Conservation (phyloP, 2,888 invertebrate genomes). For the Metopia argyrocephala region DNA sequence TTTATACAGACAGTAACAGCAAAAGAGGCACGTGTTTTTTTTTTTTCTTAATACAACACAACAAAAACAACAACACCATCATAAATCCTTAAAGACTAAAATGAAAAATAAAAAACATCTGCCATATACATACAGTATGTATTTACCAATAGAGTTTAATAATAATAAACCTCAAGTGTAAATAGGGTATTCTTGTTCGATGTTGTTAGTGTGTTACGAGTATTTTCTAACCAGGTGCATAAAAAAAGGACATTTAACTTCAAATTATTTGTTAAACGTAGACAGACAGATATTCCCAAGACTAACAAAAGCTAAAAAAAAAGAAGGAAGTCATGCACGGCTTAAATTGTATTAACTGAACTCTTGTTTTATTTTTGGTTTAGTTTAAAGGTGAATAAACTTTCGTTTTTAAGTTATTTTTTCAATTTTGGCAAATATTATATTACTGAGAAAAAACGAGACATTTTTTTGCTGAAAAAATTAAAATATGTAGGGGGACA, state of each 20-base stretch:
- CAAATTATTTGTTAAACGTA: slow-evolving; percentile 5
- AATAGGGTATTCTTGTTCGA: background rate
- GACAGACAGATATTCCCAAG: too few species aligned
- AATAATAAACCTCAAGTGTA: slow-evolving; percentile 32
- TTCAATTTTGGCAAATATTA: slow-evolving; percentile 18
- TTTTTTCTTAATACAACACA: background rate
- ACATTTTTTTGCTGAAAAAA: background rate
- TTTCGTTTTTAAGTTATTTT: background rate
- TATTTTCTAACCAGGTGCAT: slow-evolving; percentile 52
- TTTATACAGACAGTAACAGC: slow-evolving; percentile 9
- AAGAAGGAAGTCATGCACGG: slow-evolving; percentile 48
- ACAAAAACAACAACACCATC: background rate
- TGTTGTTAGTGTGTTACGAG: slow-evolving; percentile 8
- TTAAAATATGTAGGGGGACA: slow-evolving; percentile 1
- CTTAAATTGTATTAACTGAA: background rate
- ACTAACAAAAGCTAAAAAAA: slow-evolving; percentile 11
- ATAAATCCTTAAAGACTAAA: slow-evolving; percentile 4
- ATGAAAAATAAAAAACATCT: slow-evolving; percentile 38
- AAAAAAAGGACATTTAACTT: slow-evolving; percentile 55
- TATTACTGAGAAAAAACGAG: slow-evolving; percentile 6
- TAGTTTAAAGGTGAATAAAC: slow-evolving; percentile 43
- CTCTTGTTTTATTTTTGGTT: background rate
- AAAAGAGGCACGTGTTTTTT: slow-evolving; percentile 47
- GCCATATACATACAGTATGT: slow-evolving; percentile 45
- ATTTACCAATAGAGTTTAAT: too few species aligned